Evolutionary conservation across 2,113 vertebrate genomes (phyloP), one percentile per base, ranked within the genome.

Genomic region (Corythornis madagascariensis): DNA sequence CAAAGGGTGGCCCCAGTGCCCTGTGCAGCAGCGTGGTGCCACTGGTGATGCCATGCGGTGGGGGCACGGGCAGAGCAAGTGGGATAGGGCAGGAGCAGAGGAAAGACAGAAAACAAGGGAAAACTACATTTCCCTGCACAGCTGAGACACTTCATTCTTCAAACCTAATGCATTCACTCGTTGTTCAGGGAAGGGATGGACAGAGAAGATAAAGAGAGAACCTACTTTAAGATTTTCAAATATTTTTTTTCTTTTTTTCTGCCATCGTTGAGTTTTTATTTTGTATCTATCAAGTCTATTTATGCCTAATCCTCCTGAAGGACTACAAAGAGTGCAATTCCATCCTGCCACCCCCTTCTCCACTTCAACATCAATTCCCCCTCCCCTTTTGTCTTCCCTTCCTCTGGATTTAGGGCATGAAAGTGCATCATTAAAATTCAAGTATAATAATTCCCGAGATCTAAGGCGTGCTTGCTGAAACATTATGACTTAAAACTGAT

Each of bases 31-130:
- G 42, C 11, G 14, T 25, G 9, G 7, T 17, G 50, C 13, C 74
- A 29, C 50, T 75, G 15, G 3, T 38, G 38, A 38, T 38, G 38
- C 38, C 38, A 38, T 38, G 38, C 10, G 11, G 38, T 38, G 38
- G 38, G 38, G 38, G 38, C 38, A 38, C 11, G 9, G 9, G 38
- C n/a, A 26, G 7, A 38, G 33, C 21, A 26, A 16, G 29, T 7
- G 16, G 12, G n/a, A 40, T 0, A 26, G 57, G n/a, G 19, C 19
- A 11, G 31, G 42, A n/a, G 11, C 0, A 31, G 19, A 64, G 22
- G n/a, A 16, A 40, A 28, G 47, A 9, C 11, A 38, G 47, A 18
- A 43, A 65, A 42, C 1, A 6, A 45, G 21, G 19, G 6, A 42
- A 40, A 90, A 43, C n/a, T 29, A 12, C 63, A 11, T 35, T 26